Evolutionary conservation across 2,797 vertebrate species (phyloP), one percentile per base, ranked within the genome.

Genomic region (Sebastiscus tertius): DNA sequence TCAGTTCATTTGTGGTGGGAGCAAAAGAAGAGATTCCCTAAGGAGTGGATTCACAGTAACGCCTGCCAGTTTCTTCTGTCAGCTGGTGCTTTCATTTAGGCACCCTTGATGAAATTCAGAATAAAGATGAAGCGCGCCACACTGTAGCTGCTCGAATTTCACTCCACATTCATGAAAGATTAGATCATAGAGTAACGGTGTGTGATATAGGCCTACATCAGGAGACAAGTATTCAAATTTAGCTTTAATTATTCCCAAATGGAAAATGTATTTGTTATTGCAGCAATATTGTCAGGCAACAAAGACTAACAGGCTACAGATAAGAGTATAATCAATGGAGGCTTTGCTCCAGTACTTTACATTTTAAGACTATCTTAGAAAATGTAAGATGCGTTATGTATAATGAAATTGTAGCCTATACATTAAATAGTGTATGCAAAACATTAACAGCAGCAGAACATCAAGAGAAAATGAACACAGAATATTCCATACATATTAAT

Each of bases 61-160:
- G 92, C 82, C 89, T 93, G 94, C 92, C 94, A 94, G 93, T 88
- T 92, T 81, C 80, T 83, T 83, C 91, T 89, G 92, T 92, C 91
- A 93, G 88, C 87, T 89, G 90, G 84, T 83, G 90, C 94, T 93
- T 94, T 93, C 87, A 91, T 91, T 91, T 84, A 88, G 84, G 69
- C 81, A 27, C 82, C 85, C 79, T 87, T 89, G 87, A 95, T 92
- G 81, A 81, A 84, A 88, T 85, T 91, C 75, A 81, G 85, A 85
- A 90, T 88, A 85, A 81, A 90, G 79, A 89, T 82, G 77, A 90
- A 85, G 73, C 10, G 9, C 83, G 69, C 64, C 63, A 39, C 75
- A 70, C 79, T 65, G 83, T 81, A 65, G 77, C 73, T 13, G 27
- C 61, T 72, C 77, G 58, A 72, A 66, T 79, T 70, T 72, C 26